Evolutionary conservation across 2,888 invertebrate species (phyloP).

Genomic region (Mechanitis messenoides): DNA sequence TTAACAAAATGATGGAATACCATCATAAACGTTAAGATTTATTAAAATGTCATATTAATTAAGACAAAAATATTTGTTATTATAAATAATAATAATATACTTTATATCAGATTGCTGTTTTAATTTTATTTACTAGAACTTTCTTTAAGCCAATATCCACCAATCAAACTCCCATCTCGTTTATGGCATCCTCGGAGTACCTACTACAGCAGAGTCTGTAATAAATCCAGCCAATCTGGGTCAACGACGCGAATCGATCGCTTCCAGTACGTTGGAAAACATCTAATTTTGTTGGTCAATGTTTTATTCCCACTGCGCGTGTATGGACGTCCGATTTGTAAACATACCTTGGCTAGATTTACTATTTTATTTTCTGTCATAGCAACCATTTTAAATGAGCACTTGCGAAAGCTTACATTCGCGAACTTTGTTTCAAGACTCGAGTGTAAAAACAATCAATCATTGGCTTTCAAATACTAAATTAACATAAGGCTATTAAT

Average conservation of each 20-base stretch:
- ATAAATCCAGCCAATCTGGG: constrained; percentile 43
- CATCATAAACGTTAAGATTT: no score
- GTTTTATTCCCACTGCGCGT: constrained; percentile 37
- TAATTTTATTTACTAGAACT: no score
- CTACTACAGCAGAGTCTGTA: constrained; percentile 35
- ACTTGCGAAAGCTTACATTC: constrained; percentile 23
- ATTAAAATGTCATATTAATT: no score
- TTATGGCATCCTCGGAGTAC: constrained; percentile 29
- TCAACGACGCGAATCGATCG: constrained; percentile 40
- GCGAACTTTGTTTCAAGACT: constrained; percentile 23
- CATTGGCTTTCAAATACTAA: not conserved
- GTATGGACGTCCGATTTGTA: constrained; percentile 32
- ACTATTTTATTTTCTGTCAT: constrained; percentile 39
- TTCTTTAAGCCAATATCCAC: constrained; percentile 9
- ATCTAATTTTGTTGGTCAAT: constrained; percentile 60
- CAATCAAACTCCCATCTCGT: constrained; percentile 25
- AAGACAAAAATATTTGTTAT: no score
- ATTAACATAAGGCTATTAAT: not conserved
- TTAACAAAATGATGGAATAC: no score
- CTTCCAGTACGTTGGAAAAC: constrained; percentile 44
- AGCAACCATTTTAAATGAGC: constrained; percentile 33
- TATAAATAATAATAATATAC: no score
- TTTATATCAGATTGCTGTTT: no score
- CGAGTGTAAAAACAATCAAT: not conserved
- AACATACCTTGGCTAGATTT: constrained; percentile 32